Conservation (phyloP, 2,888 invertebrate species). For the Conomelus anceps region DNA sequence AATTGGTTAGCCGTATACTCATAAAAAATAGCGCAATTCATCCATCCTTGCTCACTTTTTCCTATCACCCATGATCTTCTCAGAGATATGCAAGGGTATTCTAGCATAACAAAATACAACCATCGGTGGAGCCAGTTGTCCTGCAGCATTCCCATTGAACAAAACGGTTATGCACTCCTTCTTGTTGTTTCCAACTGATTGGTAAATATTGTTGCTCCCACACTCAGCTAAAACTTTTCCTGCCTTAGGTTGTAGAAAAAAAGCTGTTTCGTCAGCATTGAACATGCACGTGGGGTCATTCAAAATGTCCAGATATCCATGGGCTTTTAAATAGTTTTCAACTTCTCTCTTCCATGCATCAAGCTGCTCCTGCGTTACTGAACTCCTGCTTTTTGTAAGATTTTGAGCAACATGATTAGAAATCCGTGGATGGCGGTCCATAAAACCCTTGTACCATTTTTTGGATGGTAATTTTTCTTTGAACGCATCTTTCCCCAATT, state of each 20-base stretch:
- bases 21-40: slow-evolving; percentile 41
- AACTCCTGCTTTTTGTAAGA: slow-evolving; percentile 25
- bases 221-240: slow-evolving; percentile 24
- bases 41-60: slow-evolving; percentile 43
- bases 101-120: slow-evolving; percentile 37
- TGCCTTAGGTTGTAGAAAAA: slow-evolving; percentile 26
- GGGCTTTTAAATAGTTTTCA: slow-evolving; percentile 20
- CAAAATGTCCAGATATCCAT: slow-evolving; percentile 19
- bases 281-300: slow-evolving; percentile 29
- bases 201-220: slow-evolving; percentile 36
- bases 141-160: slow-evolving; percentile 36
- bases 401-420: slow-evolving; percentile 19
- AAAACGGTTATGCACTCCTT: slow-evolving; percentile 36
- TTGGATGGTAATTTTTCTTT: too few relatives aligned
- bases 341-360: slow-evolving; percentile 25
- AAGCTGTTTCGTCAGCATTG: slow-evolving; percentile 26
- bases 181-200: slow-evolving; percentile 33
- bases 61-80: slow-evolving; percentile 39
- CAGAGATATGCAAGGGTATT: slow-evolving; percentile 34
- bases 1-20: slow-evolving; percentile 41
- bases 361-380: slow-evolving; percentile 24
- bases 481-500: too few relatives aligned
- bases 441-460: slow-evolving; percentile 26
- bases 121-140: slow-evolving; percentile 31
- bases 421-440: slow-evolving; percentile 28